Percentiles rank a stretch among this genome's conserved stretches.
These are phyloP conservation scores for Eustalomyia histrio DNA, from an alignment of 2,888 invertebrate genomes.

Conservation along the genomic window DNA sequence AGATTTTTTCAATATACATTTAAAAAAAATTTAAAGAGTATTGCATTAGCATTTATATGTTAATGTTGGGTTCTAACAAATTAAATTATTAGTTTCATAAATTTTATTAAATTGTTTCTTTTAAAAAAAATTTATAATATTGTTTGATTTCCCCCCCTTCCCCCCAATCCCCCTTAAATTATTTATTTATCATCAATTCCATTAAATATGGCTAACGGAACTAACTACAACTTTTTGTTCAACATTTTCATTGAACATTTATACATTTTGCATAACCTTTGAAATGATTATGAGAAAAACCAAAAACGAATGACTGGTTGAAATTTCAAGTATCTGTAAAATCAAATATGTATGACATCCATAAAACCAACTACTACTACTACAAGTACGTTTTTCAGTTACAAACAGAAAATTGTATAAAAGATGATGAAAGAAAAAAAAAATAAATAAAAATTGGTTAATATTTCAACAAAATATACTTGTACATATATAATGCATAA, in stretches of 20 bases:
- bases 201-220: not conserved
- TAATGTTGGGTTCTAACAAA: too few relatives aligned
- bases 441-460: conserved; percentile 17
- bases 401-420: not conserved
- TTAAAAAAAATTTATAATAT: too few relatives aligned
- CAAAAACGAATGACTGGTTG: not conserved
- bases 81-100: too few relatives aligned
- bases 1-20: too few relatives aligned
- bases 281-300: not conserved
- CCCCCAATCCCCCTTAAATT: too few relatives aligned
- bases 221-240: not conserved
- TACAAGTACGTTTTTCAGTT: not conserved
- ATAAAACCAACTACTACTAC: not conserved
- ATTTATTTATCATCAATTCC: not conserved
- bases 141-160: too few relatives aligned
- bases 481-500: not conserved
- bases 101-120: too few relatives aligned
- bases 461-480: conserved; percentile 40
- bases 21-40: too few relatives aligned
- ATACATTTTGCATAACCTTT: not conserved
- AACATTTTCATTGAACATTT: not conserved
- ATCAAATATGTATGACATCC: not conserved
- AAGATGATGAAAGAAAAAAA: not conserved
- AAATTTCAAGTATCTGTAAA: conserved; percentile 1
- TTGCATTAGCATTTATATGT: too few relatives aligned